phyloP scores from a whole-genome alignment of 2,797 vertebrate species.

The Hafferia zeledoni region DNA sequence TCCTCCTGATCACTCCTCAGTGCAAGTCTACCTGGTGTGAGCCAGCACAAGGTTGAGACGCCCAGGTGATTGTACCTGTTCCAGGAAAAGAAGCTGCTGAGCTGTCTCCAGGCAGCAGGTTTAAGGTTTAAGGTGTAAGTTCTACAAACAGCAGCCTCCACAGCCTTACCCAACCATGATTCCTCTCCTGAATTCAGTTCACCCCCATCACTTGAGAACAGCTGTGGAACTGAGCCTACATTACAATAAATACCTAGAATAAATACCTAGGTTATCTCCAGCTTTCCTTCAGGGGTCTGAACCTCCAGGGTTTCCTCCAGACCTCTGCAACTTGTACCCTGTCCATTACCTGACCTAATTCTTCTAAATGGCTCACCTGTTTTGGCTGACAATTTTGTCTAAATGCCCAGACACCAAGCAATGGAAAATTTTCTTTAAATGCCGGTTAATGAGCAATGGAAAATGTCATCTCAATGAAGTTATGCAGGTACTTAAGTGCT shows the following conservation, averaged over 20 bases:
- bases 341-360: constrained; percentile 9
- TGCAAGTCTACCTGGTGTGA: background rate
- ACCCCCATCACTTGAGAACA: background rate
- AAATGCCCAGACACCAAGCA: constrained; percentile 43
- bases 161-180: background rate
- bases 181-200: background rate
- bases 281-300: background rate
- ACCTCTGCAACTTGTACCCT: background rate
- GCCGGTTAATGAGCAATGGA: constrained; percentile 55
- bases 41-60: background rate
- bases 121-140: background rate
- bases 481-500: constrained; percentile 39
- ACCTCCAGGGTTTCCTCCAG: background rate
- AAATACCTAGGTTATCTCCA: background rate
- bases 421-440: constrained; percentile 47
- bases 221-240: background rate
- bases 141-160: fast-evolving
- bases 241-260: background rate
- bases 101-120: background rate
- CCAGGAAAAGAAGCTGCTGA: background rate
- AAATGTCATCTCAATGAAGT: constrained; percentile 46
- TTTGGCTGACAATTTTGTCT: constrained; percentile 40
- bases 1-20: background rate
- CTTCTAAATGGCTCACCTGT: constrained; percentile 5
- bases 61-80: background rate